Conservation (phyloP, 92 coral and sea anemone genomes). For the Epizoanthus ramosus region DNA sequence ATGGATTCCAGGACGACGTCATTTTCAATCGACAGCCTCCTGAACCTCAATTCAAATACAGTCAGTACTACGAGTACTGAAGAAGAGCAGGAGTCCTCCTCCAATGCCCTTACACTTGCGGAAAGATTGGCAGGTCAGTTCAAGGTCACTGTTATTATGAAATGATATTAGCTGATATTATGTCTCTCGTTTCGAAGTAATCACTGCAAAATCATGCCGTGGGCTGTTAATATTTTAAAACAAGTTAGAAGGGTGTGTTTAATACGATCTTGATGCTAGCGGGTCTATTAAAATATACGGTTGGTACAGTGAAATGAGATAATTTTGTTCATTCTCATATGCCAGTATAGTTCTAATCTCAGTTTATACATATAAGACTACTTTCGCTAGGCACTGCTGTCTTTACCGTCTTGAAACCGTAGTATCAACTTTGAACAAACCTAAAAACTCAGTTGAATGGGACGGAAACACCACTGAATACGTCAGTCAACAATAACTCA, state of each 20-base stretch:
- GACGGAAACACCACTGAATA: too few relatives aligned
- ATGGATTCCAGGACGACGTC: constrained; percentile 22
- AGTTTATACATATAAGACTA: too few relatives aligned
- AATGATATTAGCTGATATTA: not conserved
- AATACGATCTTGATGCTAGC: not conserved
- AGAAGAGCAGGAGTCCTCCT: constrained; percentile 8
- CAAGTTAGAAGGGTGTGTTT: not conserved
- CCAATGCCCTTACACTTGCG: constrained; percentile 38
- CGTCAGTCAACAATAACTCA: too few relatives aligned
- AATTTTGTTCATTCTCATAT: too few relatives aligned
- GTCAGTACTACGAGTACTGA: not conserved
- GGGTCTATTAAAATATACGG: too few relatives aligned
- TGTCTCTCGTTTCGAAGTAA: not conserved
- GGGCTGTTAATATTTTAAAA: not conserved
- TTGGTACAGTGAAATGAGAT: too few relatives aligned
- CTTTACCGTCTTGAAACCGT: too few relatives aligned
- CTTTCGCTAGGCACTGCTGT: too few relatives aligned
- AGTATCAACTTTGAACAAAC: too few relatives aligned
- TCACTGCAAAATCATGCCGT: not conserved
- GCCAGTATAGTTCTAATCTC: too few relatives aligned
- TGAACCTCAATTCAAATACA: constrained; percentile 2
- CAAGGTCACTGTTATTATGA: not conserved
- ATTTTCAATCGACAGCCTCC: constrained; percentile 27
- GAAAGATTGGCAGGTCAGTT: constrained; percentile 46
- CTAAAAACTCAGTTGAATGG: too few relatives aligned